Conservation (phyloP, 2,797 vertebrate genomes). For the Spinus olivaceus region DNA sequence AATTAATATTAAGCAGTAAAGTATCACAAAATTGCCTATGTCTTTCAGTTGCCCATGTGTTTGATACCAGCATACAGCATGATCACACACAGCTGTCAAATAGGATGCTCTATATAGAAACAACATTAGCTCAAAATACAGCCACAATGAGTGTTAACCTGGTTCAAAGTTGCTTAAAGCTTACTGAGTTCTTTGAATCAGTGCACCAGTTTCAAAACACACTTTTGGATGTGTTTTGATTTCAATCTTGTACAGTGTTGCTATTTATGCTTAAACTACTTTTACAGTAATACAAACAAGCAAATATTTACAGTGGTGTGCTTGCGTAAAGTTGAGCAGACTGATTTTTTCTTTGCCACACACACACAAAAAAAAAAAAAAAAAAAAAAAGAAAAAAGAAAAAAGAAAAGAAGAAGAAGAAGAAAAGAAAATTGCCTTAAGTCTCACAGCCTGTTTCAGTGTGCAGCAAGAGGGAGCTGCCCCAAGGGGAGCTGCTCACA, state of each 20-base stretch:
- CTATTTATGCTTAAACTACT: slow-evolving; percentile 56
- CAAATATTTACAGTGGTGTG: slow-evolving; percentile 76
- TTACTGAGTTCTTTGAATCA: slow-evolving; percentile 67
- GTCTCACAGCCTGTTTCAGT: slow-evolving; percentile 61
- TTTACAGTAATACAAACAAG: slow-evolving; percentile 61
- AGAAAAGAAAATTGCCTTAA: slow-evolving; percentile 19
- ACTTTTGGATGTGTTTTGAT: neutral
- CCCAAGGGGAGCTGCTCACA: slow-evolving; percentile 4
- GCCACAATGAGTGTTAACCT: slow-evolving; percentile 54
- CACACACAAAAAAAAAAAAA: neutral
- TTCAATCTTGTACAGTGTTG: slow-evolving; percentile 16
- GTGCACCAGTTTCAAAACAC: slow-evolving; percentile 56
- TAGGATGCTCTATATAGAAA: slow-evolving; percentile 9
- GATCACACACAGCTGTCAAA: neutral
- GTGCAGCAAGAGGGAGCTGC: slow-evolving; percentile 46
- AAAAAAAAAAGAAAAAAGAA: rapidly evolving
- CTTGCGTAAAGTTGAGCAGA: slow-evolving; percentile 43
- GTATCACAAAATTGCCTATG: neutral
- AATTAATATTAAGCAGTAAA: slow-evolving; percentile 34
- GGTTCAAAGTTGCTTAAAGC: slow-evolving; percentile 72
- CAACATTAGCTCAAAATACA: slow-evolving; percentile 25
- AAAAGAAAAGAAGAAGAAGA: no score
- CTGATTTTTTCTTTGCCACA: slow-evolving; percentile 20
- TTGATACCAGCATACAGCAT: neutral
- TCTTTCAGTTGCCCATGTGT: slow-evolving; percentile 12